Conservation (phyloP, 2,797 vertebrate genomes). For the Onychomys torridus region DNA sequence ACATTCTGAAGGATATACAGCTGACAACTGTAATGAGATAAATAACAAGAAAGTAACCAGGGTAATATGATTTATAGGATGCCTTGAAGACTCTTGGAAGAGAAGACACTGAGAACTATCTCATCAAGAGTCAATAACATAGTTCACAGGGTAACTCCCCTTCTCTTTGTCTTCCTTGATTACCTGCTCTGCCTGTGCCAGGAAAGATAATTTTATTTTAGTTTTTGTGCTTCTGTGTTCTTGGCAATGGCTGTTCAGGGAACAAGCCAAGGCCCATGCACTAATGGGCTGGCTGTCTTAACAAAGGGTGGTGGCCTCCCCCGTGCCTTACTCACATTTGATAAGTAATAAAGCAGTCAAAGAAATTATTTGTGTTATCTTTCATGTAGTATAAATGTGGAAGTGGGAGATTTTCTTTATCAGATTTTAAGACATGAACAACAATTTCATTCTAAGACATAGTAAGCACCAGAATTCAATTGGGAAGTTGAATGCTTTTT, state of each 20-base stretch:
- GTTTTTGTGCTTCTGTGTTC: conserved; percentile 12
- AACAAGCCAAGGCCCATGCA: background rate
- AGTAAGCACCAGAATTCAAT: conserved; percentile 42
- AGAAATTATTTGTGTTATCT: conserved; percentile 19
- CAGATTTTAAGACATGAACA: conserved; percentile 52
- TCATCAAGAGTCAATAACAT: background rate
- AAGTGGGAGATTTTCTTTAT: background rate
- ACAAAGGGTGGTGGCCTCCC: background rate
- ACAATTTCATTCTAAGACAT: conserved; percentile 16
- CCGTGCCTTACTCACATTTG: background rate
- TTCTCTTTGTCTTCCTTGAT: conserved; percentile 14
- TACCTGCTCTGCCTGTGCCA: background rate
- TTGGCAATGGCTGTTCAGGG: background rate
- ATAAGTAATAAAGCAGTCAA: conserved; percentile 47
- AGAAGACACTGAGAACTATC: background rate
- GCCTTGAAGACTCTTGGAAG: background rate
- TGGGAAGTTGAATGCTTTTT: conserved; percentile 32
- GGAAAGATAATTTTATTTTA: conserved; percentile 36
- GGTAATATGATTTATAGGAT: background rate
- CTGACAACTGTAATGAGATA: background rate
- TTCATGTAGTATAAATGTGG: conserved; percentile 1
- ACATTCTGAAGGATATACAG: background rate
- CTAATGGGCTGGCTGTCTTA: background rate
- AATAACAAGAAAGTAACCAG: conserved; percentile 19
- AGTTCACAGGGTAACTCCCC: background rate